Percentiles rank a stretch among this genome's conserved stretches.
phyloP scores from a whole-genome alignment of 2,113 vertebrate species.

The Pipa parva region DNA sequence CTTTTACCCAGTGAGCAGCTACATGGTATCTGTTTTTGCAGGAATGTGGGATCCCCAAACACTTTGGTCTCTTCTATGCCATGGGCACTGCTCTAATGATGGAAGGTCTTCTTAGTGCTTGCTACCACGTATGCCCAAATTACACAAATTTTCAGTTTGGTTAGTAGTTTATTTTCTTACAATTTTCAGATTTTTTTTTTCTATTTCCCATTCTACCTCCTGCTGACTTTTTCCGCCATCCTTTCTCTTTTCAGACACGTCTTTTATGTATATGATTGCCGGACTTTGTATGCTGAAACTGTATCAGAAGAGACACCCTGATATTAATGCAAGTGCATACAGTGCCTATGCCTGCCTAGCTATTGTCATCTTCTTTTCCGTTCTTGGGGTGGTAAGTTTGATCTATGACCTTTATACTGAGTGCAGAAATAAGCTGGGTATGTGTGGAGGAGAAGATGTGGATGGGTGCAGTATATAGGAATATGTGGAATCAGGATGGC shows the following conservation, averaged over 20 bases:
- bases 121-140: slow-evolving; percentile 97
- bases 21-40: slow-evolving; percentile 18
- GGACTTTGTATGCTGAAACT: slow-evolving; percentile 96
- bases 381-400: slow-evolving; percentile 84
- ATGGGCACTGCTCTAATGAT: slow-evolving; percentile 98
- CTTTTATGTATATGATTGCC: slow-evolving; percentile 98
- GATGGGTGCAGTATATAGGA: too few relatives aligned
- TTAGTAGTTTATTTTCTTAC: slow-evolving; percentile 49
- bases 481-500: too few relatives aligned
- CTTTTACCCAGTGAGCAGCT: too few relatives aligned
- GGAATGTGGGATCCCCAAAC: slow-evolving; percentile 96
- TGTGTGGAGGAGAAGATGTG: too few relatives aligned
- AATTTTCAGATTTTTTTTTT: neutral
- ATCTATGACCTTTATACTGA: neutral
- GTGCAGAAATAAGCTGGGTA: too few relatives aligned
- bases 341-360: slow-evolving; percentile 92
- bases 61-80: slow-evolving; percentile 92
- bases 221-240: neutral
- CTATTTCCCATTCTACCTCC: neutral
- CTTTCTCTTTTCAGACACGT: slow-evolving; percentile 71
- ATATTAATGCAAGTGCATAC: slow-evolving; percentile 96
- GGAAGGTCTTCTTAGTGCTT: slow-evolving; percentile 94
- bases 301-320: slow-evolving; percentile 94
- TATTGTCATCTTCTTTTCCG: slow-evolving; percentile 92
- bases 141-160: slow-evolving; percentile 98